Evolutionary conservation across 2,797 vertebrate genomes (phyloP), one percentile per base, ranked within the genome.

Genomic region (Poeciliopsis paucimaculata): DNA sequence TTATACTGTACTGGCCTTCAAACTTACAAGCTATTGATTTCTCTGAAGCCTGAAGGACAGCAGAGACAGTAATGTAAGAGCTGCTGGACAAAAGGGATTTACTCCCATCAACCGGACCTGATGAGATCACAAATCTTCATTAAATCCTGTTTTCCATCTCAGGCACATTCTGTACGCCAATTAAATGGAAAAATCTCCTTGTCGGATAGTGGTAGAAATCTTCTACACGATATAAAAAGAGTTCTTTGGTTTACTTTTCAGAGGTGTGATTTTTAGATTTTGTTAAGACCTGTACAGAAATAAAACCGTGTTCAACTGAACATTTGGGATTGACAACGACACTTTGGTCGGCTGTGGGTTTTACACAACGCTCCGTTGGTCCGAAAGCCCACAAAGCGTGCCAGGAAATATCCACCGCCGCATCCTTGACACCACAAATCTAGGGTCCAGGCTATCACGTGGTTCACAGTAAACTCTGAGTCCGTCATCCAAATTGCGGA

Each of bases 21-120:
- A 75, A 84, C 78, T 71, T 86, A 68, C 68, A 66, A 72, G 84
- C 31, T 87, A 90, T 90, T 81, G 90, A 92, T 90, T 84, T 84
- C 28, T 79, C 60, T 68, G 43, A 86, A 82, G 78, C 86, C 86
- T 76, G 39, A 18, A 77, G 76, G 79, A 80, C 51, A 77, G 39
- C 75, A 36, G 39, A 86, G 83, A 85, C 73, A 60, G 64, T 68
- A 83, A 87, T 84, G 80, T 46, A 87, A 76, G 78, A 83, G 77
- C 72, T 77, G 43, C 72, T 45, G 31, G 46, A 89, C 68, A 75
- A 75, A 51, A 80, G 15, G 39, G 73, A 41, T 75, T 77, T 81
- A 80, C 85, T 82, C 85, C 45, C 39, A 81, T 88, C 60, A 77
- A 8, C 47, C 72, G n/a, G 76, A 66, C 75, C 46, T 51, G 62